Base-by-base conservation (phyloP, 2,888 invertebrate genomes). In the Pammene aurita region DNA sequence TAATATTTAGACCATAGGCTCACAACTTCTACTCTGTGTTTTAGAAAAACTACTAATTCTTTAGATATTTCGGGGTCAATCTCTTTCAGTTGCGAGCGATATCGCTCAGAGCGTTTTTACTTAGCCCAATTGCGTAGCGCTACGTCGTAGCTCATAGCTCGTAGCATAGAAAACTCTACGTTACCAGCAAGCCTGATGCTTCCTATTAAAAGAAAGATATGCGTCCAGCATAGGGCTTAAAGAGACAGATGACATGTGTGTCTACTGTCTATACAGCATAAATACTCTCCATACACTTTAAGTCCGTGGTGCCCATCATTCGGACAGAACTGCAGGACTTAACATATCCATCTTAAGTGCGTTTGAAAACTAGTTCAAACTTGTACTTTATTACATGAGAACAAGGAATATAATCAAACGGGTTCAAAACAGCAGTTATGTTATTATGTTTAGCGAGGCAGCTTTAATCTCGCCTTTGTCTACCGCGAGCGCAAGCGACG, bases 391-490 rank as follows among this genome's bases (percentile, higher is more conserved):
- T 52, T 52, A 13, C 52, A 13, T 13, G 52, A 26, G 26, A 26
- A 52, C 26, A 52, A 26, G 52, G 26, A 1, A 26, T 6, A 26
- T 5, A 50, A 50, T 50, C 13, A 11, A 11, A 11, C 26, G 52
- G 6, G 13, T 26, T 52, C 5, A n/a, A 5, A 26, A 52, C 26
- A 26, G 52, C 5, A 13, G 13, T 5, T 52, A 52, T 13, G 52
- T 7, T 5, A 13, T 10, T 13, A 52, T 52, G 18, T 52, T 52
- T 5, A 46, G 14, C 26, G 26, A 5, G 1, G 26, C 14, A 52
- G 70, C 73, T 71, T 74, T 74, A 75, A 76, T 76, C 72, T 73
- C 52, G 71, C 71, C 72, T 74, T 76, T 74, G 75, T 76, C 72
- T 74, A 67, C 69, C 60, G 41, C 10, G 34, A 50, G 26, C 58